Conservation (phyloP, 2,797 vertebrate species). For the Lepus townsendii region DNA sequence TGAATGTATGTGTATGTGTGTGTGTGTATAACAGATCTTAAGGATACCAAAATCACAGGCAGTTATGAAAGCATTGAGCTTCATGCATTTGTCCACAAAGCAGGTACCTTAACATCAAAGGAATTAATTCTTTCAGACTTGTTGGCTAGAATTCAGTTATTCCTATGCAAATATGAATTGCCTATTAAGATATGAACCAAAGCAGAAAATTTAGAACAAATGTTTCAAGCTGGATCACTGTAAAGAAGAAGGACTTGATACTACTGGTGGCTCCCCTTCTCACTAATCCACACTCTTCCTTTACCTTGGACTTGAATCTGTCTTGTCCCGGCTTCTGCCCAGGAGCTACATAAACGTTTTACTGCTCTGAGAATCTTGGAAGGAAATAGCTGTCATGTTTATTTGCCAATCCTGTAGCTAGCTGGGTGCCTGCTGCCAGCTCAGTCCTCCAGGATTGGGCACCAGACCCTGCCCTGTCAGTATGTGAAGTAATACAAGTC, state of each 20-base stretch:
- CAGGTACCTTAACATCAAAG: neutral
- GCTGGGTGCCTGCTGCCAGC: neutral
- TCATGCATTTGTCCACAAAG: neutral
- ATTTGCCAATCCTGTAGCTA: neutral
- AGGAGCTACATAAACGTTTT: neutral
- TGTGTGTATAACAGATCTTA: neutral
- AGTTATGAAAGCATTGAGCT: neutral
- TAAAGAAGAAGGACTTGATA: neutral
- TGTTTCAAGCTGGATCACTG: neutral
- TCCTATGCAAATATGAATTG: conserved; percentile 25
- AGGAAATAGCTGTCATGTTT: conserved; percentile 24
- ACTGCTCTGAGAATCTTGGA: conserved; percentile 47
- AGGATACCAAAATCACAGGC: neutral
- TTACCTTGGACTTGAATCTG: neutral
- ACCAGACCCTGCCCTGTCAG: neutral
- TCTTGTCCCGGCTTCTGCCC: neutral
- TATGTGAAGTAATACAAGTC: neutral
- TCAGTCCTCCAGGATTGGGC: neutral
- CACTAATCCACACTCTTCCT: neutral
- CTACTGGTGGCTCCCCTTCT: neutral
- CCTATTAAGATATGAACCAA: neutral
- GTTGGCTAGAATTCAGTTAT: neutral
- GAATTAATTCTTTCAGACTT: neutral
- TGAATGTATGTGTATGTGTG: too few relatives aligned
- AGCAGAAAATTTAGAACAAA: conserved; percentile 21